phyloP scores from a whole-genome alignment of 1,140 invertebrate genomes.

The Metaphire vulgaris region DNA sequence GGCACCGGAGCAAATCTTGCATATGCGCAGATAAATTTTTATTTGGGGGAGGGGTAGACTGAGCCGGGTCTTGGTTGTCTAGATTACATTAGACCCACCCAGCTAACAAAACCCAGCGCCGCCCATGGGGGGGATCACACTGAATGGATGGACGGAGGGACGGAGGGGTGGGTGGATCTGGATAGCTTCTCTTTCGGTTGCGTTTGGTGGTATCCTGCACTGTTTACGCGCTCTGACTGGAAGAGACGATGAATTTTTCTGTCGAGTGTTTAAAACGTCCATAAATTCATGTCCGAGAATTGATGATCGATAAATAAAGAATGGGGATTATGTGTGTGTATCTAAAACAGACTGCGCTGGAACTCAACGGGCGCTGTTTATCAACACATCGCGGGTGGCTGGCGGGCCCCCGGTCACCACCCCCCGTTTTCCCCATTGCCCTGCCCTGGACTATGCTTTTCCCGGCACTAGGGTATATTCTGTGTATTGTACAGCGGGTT shows the following conservation, averaged over 20 bases:
- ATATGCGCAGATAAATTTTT: background rate
- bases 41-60: background rate
- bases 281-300: background rate
- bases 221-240: background rate
- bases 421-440: background rate
- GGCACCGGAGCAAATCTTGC: background rate
- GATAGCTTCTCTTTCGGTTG: background rate
- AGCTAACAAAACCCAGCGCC: too few species aligned
- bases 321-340: background rate
- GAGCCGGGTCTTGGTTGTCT: background rate
- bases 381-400: background rate
- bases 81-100: too few species aligned
- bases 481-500: too few species aligned
- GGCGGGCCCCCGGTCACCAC: too few species aligned
- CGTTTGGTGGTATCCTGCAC: background rate
- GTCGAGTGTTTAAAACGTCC: background rate
- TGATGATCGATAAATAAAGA: background rate
- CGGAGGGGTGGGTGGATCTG: background rate
- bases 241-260: background rate
- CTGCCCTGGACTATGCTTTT: too few species aligned
- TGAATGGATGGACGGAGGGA: background rate
- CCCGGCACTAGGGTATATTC: too few species aligned
- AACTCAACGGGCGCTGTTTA: background rate
- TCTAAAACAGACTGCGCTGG: background rate
- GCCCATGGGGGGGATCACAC: too few species aligned